phyloP scores from a whole-genome alignment of 2,113 vertebrate species.

The Nestor notabilis region DNA sequence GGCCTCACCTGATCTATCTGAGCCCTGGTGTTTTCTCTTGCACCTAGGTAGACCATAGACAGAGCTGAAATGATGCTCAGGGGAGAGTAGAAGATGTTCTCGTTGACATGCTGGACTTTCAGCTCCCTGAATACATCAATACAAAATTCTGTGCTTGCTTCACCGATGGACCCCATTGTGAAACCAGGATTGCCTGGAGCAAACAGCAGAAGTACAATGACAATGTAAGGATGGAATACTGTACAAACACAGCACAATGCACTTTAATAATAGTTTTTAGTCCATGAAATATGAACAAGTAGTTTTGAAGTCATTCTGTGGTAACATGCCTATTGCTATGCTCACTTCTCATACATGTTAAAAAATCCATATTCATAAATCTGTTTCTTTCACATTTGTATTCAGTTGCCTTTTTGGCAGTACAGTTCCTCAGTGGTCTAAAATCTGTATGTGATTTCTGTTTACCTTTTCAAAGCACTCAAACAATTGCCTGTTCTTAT shows the following conservation, averaged over 20 bases:
- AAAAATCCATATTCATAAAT: neutral
- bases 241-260: neutral
- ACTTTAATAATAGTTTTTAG: neutral
- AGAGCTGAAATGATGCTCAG: slow-evolving; percentile 84
- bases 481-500: neutral
- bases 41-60: slow-evolving; percentile 82
- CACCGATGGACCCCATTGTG: slow-evolving; percentile 69
- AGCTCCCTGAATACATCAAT: slow-evolving; percentile 81
- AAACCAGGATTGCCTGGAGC: neutral
- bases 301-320: neutral
- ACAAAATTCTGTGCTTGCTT: slow-evolving; percentile 79
- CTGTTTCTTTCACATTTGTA: neutral
- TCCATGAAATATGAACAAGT: neutral
- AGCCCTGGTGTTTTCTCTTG: slow-evolving; percentile 77
- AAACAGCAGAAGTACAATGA: neutral
- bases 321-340: neutral
- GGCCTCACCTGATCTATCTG: slow-evolving; percentile 86
- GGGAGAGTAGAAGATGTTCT: slow-evolving; percentile 84
- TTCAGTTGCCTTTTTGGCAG: neutral
- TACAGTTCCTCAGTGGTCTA: neutral
- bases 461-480: neutral
- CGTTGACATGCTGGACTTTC: slow-evolving; percentile 32
- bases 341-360: neutral
- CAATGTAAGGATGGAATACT: neutral
- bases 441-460: neutral